A percentile compares a stretch with the other conserved stretches of the same genome.
phyloP scores from a whole-genome alignment of 2,888 invertebrate genomes.

The Plagodis dolabraria region DNA sequence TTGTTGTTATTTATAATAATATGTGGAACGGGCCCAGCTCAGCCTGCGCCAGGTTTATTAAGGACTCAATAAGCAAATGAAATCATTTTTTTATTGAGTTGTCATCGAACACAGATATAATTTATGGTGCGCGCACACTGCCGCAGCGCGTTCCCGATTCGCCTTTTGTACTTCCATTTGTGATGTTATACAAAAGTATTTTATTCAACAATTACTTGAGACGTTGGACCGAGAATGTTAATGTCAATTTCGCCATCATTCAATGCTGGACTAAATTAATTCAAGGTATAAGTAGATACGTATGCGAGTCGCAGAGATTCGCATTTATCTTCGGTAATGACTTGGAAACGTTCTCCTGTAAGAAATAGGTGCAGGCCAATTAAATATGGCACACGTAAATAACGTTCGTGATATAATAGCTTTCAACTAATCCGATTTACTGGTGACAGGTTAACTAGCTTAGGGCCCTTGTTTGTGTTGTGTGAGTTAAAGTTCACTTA shows the following conservation, averaged over 20 bases:
- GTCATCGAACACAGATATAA: conserved; percentile 82
- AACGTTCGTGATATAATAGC: conserved; percentile 62
- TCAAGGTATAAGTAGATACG: conserved; percentile 65
- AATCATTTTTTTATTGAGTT: conserved; percentile 85
- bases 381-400: conserved; percentile 74
- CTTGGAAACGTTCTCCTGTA: conserved; percentile 69
- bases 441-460: conserved; percentile 37
- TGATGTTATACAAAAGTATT: conserved; percentile 81
- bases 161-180: conserved; percentile 78
- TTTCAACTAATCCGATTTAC: conserved; percentile 55
- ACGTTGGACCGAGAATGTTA: conserved; percentile 79
- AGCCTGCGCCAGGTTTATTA: conserved; percentile 74
- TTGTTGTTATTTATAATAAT: conserved; percentile 76
- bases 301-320: conserved; percentile 55
- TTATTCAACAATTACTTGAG: conserved; percentile 84
- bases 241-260: conserved; percentile 83
- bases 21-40: conserved; percentile 64
- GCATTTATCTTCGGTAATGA: conserved; percentile 78
- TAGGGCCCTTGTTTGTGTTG: conserved; percentile 11
- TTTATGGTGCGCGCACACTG: conserved; percentile 67
- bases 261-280: conserved; percentile 79
- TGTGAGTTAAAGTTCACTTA: conserved; percentile 7
- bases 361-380: conserved; percentile 72
- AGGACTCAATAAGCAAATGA: conserved; percentile 84
- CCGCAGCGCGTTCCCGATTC: conserved; percentile 53